A percentile compares a stretch with the other conserved stretches of the same genome.
phyloP scores from a whole-genome alignment of 2,888 invertebrate genomes.

The Mythimna impura region DNA sequence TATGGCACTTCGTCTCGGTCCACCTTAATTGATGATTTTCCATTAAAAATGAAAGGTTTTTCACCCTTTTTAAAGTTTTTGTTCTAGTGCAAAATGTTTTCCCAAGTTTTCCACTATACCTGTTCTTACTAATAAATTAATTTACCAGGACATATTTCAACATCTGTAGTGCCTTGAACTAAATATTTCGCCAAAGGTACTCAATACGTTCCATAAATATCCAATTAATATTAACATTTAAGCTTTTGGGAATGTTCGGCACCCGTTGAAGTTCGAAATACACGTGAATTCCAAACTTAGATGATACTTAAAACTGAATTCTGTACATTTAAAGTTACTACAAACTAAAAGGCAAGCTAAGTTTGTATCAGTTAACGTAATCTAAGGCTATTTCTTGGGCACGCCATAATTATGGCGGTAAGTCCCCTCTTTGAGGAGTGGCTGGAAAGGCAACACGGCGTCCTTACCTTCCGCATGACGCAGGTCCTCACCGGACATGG shows the following conservation, averaged over 20 bases:
- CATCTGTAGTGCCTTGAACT: not conserved
- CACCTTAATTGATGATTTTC: no score
- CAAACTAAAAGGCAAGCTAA: slow-evolving; percentile 3
- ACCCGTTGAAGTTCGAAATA: slow-evolving; percentile 45
- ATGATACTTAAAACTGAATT: slow-evolving; percentile 17
- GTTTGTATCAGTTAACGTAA: slow-evolving; percentile 22
- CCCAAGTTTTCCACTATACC: no score
- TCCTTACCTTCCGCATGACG: no score
- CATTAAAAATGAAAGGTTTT: no score
- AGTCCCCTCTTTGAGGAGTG: no score
- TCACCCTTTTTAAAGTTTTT: no score
- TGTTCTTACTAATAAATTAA: not conserved
- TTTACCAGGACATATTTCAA: not conserved
- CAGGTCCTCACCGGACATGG: no score
- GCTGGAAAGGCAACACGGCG: no score
- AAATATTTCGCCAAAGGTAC: slow-evolving; percentile 2
- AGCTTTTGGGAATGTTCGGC: slow-evolving; percentile 23
- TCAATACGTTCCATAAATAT: slow-evolving; percentile 25
- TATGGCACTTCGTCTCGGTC: no score
- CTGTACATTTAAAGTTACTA: slow-evolving; percentile 15
- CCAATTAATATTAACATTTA: slow-evolving; percentile 58
- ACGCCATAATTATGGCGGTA: no score
- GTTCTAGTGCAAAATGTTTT: no score
- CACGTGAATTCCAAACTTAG: slow-evolving; percentile 23
- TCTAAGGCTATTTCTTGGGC: not conserved